Evolutionary conservation across 1,140 invertebrate genomes (phyloP).

Genomic region (Ceratosolen fusciceps): DNA sequence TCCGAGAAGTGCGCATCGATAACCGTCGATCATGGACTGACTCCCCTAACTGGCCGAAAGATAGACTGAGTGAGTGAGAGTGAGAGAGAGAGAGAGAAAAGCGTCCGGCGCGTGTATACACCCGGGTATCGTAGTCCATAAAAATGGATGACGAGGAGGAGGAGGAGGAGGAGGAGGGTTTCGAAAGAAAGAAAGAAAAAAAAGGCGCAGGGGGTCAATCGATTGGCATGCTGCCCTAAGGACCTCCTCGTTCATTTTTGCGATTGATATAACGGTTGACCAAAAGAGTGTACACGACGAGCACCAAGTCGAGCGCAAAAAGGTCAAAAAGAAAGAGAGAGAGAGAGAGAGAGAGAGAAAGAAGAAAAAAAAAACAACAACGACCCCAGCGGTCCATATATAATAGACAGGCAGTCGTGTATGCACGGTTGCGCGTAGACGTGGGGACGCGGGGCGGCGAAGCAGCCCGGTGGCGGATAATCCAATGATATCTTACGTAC

Average conservation of each 20-base stretch:
- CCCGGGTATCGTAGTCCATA: neutral
- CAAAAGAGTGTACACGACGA: neutral
- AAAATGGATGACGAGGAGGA: neutral
- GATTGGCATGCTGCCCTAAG: conserved; percentile 2
- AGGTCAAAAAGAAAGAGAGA: neutral
- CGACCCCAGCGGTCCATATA: too few relatives aligned
- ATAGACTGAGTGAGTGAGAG: too few relatives aligned
- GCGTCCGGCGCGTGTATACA: neutral
- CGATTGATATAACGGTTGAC: conserved; percentile 5
- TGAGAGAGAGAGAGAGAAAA: neutral
- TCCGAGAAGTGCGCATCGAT: neutral
- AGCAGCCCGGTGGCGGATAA: conserved; percentile 12
- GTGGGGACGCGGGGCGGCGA: too few relatives aligned
- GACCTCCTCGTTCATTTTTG: neutral
- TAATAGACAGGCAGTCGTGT: too few relatives aligned
- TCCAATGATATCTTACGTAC: conserved; percentile 11
- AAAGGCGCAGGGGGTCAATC: neutral
- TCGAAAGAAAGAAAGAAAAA: too few relatives aligned
- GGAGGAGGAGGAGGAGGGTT: neutral
- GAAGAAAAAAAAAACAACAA: too few relatives aligned
- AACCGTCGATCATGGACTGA: neutral
- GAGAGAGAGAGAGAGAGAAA: too few relatives aligned
- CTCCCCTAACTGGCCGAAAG: too few relatives aligned
- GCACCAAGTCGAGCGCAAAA: neutral
- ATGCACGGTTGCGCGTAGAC: neutral